Base-by-base conservation (phyloP, 1,140 invertebrate species). In the Rhopalosiphum padi region DNA sequence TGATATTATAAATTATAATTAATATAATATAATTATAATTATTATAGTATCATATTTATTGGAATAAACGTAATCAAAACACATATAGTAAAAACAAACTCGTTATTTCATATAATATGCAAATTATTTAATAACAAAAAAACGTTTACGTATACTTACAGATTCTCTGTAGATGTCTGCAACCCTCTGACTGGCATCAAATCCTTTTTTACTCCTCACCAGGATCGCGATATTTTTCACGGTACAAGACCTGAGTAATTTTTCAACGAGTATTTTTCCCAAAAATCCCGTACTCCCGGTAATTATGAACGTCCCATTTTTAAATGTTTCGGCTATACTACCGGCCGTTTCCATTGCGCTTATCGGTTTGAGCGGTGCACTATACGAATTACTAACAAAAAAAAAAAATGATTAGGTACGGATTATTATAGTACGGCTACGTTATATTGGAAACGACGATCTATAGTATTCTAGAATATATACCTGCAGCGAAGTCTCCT, bases 251-350 rank as follows among this genome's bases (percentile, higher is more conserved):
- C n/a, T 90, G 21, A 90, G 53, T 55, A 90, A 90, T 90, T 90
- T 90, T 90, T 90, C 88, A 9, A n/a, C 55, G 21, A 90, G 53
- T 41, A 90, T 11, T 90, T 90, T 90, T 0, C 88, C 88, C 18
- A 90, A n/a, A 90, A 90, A 90, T 55, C 88, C 88, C 18, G 88
- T 90, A 55, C 88, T 53, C 11, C 88, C 88, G 15, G 88, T 90
- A 41, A 90, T 2, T 11, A 90, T 55, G 37, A 90, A 37, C 23
- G 88, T 90, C 1, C 88, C 53, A 15, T 90, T 22, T 53, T 35
- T 37, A 41, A 90, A 90, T 25, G 88, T 90, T 53, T 90, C 88
- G 43, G 43, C 18, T 87, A 87, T 46, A 48, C 30, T 21, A 35
- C 35, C 7, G 15, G 35, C 18, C 1, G 85, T n/a, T 87, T 85